Percentiles rank a stretch among this genome's conserved stretches.
phyloP scores from a whole-genome alignment of 1,140 invertebrate genomes.

The Bombus ignitus region DNA sequence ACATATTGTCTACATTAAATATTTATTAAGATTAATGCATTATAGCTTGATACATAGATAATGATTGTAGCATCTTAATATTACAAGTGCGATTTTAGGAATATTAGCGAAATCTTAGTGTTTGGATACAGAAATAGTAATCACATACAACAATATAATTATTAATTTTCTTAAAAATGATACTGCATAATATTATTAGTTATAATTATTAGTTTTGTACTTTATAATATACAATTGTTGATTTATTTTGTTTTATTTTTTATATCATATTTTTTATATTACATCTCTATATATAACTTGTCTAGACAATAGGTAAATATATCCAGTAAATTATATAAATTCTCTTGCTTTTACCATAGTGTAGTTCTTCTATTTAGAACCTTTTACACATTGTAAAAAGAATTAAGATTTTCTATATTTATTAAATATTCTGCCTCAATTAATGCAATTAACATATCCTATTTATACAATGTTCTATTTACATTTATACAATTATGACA shows the following conservation, averaged over 20 bases:
- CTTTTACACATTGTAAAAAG: slow-evolving; percentile 13
- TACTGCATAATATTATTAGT: not conserved
- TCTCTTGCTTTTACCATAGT: not conserved
- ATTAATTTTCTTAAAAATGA: not conserved
- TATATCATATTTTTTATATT: not conserved
- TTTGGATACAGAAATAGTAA: not conserved
- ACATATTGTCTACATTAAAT: slow-evolving; percentile 3
- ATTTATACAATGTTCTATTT: not conserved
- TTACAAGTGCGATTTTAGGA: slow-evolving; percentile 32
- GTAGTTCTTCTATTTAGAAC: slow-evolving; percentile 17
- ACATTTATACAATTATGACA: not conserved
- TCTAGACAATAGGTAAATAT: not conserved
- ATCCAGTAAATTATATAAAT: not conserved
- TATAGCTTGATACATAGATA: slow-evolving; percentile 5
- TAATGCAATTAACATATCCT: slow-evolving; percentile 25
- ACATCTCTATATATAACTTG: not conserved
- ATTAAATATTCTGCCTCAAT: slow-evolving; percentile 6
- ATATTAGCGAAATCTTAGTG: slow-evolving; percentile 13
- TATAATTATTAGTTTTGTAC: not conserved
- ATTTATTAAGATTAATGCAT: slow-evolving; percentile 24
- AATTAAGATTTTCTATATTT: not conserved
- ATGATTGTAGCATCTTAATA: slow-evolving; percentile 6
- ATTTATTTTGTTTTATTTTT: slow-evolving; percentile 4
- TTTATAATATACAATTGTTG: not conserved
- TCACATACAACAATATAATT: slow-evolving; percentile 13